A percentile compares a stretch with the other conserved stretches of the same genome.
phyloP scores from a whole-genome alignment of 2,113 vertebrate species.

The Arothron firmamentum region DNA sequence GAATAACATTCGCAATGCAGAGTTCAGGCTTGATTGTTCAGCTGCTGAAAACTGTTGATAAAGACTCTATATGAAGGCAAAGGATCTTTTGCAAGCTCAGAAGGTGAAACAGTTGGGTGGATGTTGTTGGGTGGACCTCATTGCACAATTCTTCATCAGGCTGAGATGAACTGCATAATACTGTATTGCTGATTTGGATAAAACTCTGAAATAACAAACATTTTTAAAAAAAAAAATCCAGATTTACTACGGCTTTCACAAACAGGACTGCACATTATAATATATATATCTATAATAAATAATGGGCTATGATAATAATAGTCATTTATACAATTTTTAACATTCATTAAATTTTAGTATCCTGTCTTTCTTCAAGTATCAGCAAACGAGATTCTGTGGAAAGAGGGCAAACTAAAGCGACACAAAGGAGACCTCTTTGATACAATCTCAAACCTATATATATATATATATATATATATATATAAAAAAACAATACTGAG shows the following conservation, averaged over 20 bases:
- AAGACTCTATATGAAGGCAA: slow-evolving; percentile 48
- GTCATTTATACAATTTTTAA: slow-evolving; percentile 74
- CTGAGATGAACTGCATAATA: slow-evolving; percentile 69
- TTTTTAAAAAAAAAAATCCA: slow-evolving; percentile 56
- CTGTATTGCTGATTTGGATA: slow-evolving; percentile 71
- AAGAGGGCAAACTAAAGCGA: slow-evolving; percentile 60
- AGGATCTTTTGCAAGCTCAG: slow-evolving; percentile 26
- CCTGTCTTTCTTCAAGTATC: slow-evolving; percentile 75
- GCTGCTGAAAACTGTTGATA: slow-evolving; percentile 17
- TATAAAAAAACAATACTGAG: slow-evolving; percentile 44
- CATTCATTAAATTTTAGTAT: slow-evolving; percentile 66
- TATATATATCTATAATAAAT: slow-evolving; percentile 31
- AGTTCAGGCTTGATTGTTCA: slow-evolving; percentile 11
- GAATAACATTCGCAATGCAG: slow-evolving; percentile 41
- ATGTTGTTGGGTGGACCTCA: slow-evolving; percentile 25
- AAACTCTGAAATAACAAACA: slow-evolving; percentile 62
- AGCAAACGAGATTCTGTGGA: slow-evolving; percentile 72
- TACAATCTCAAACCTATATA: slow-evolving; percentile 32
- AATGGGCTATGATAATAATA: slow-evolving; percentile 74
- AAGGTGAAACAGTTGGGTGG: slow-evolving; percentile 18
- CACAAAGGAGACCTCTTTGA: slow-evolving; percentile 67
- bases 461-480: no score
- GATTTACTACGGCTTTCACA: slow-evolving; percentile 76
- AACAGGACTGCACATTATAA: slow-evolving; percentile 74
- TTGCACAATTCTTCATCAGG: slow-evolving; percentile 51